Evolutionary conservation across 2,113 vertebrate genomes (phyloP).

Genomic region (Mustelus asterias): DNA sequence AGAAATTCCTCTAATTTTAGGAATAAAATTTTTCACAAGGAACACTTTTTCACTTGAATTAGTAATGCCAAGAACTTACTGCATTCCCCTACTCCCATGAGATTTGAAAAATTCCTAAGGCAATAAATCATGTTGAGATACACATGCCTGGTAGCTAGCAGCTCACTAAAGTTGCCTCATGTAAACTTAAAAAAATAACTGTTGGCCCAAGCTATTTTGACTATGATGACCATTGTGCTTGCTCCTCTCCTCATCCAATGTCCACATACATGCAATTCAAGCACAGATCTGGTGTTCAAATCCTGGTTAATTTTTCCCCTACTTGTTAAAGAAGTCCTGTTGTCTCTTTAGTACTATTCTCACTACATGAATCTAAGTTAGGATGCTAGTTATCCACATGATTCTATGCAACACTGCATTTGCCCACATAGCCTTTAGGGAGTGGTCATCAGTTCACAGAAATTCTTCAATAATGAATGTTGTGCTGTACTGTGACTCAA

Average conservation of each 20-base stretch:
- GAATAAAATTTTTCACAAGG: not conserved
- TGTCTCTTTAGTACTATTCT: not conserved
- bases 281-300: conserved; percentile 40
- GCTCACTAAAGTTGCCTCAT: not conserved
- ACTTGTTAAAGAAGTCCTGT: not conserved
- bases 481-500: not conserved
- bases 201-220: not conserved
- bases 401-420: not conserved
- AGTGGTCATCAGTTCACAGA: no score
- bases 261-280: conserved; percentile 40
- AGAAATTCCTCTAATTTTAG: not conserved
- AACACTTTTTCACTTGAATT: not conserved
- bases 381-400: not conserved
- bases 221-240: not conserved
- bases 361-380: not conserved
- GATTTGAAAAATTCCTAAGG: not conserved
- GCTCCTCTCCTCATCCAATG: conserved; percentile 46
- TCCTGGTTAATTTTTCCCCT: not conserved
- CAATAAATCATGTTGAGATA: not conserved
- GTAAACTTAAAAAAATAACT: not conserved
- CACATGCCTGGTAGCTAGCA: not conserved
- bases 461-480: not conserved
- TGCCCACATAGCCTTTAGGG: not conserved
- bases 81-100: no score
- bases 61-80: not conserved